Conservation (phyloP, 2,888 invertebrate genomes). For the Athalia circularis region DNA sequence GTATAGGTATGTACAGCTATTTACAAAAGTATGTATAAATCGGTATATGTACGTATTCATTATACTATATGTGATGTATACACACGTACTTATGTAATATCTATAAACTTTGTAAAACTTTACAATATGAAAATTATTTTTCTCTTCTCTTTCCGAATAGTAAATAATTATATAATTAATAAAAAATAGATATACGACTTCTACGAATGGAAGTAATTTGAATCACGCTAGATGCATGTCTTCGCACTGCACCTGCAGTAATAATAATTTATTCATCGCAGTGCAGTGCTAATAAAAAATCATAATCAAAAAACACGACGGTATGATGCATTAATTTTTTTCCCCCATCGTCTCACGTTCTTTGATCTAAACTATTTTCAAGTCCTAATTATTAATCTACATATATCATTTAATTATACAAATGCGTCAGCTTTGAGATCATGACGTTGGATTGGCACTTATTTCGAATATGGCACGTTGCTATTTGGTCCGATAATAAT, state of each 20-base stretch:
- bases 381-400: constrained; percentile 15
- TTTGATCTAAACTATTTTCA: neutral
- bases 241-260: neutral
- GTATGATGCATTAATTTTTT: constrained; percentile 6
- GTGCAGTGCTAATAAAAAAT: too few species aligned
- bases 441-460: constrained; percentile 26
- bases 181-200: constrained; percentile 23
- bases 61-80: neutral
- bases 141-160: neutral
- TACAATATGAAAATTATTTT: constrained; percentile 36
- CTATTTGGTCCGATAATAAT: constrained; percentile 35
- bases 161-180: constrained; percentile 9
- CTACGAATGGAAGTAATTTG: neutral
- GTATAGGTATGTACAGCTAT: constrained; percentile 40
- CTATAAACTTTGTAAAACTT: constrained; percentile 6
- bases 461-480: neutral
- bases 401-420: constrained; percentile 21
- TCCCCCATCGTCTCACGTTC: constrained; percentile 2
- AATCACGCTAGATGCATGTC: neutral
- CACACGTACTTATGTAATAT: neutral
- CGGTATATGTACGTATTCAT: neutral
- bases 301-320: too few species aligned
- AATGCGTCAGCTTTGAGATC: constrained; percentile 37
- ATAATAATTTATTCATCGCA: too few species aligned
- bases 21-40: constrained; percentile 4